A percentile compares a stretch with the other conserved stretches of the same genome.
Evolutionary conservation across 2,888 invertebrate species (phyloP).

Genomic region (Eristalis intricaria): DNA sequence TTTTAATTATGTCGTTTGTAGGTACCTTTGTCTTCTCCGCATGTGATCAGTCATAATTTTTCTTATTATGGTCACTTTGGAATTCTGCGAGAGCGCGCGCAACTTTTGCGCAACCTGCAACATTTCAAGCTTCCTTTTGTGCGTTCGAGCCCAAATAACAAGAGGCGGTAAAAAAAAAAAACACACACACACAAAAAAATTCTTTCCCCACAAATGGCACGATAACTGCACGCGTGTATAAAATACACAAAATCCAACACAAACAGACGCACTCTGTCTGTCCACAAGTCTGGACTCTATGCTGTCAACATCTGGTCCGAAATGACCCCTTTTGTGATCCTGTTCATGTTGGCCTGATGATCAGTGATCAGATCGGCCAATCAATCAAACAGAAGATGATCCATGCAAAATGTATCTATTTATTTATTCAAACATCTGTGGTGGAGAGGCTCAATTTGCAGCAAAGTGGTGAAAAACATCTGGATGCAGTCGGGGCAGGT

Average conservation of each 20-base stretch:
- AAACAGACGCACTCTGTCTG: neutral
- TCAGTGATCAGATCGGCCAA: constrained; percentile 70
- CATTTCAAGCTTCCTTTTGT: constrained; percentile 68
- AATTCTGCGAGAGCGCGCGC: constrained; percentile 50
- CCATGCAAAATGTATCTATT: constrained; percentile 61
- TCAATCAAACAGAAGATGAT: constrained; percentile 69
- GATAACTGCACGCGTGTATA: constrained; percentile 23
- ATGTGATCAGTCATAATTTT: constrained; percentile 76
- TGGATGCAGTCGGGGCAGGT: constrained; percentile 35
- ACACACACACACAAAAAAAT: constrained; percentile 5
- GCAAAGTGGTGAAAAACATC: constrained; percentile 65
- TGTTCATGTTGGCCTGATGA: constrained; percentile 38
- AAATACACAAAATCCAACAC: constrained; percentile 8
- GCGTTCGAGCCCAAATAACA: constrained; percentile 34
- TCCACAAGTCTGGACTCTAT: neutral
- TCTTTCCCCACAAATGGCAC: constrained; percentile 59
- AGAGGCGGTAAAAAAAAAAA: constrained; percentile 13
- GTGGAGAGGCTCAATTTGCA: constrained; percentile 29
- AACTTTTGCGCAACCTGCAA: constrained; percentile 59
- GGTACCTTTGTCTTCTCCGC: constrained; percentile 73
- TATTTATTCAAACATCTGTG: constrained; percentile 71
- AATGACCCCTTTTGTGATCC: constrained; percentile 60
- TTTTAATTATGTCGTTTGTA: constrained; percentile 75
- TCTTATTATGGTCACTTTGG: constrained; percentile 73
- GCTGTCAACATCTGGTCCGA: constrained; percentile 68